Percentiles rank a stretch among this genome's conserved stretches.
phyloP scores from a whole-genome alignment of 2,888 invertebrate species.

The Ctenicera cuprea region DNA sequence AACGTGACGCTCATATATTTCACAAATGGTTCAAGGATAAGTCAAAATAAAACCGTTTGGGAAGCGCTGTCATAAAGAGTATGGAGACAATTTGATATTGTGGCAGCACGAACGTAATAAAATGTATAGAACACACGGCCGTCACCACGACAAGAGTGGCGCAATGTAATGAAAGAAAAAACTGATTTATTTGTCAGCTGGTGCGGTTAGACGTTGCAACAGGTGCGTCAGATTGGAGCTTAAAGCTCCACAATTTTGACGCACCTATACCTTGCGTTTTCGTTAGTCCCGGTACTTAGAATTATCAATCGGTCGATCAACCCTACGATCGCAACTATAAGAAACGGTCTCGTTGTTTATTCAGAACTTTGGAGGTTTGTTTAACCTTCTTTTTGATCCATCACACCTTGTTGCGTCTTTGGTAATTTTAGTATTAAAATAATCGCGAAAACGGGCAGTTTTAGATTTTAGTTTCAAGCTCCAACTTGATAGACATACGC shows the following conservation, averaged over 20 bases:
- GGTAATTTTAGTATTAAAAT: too few relatives aligned
- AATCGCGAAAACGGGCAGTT: too few relatives aligned
- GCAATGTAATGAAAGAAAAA: conserved; percentile 65
- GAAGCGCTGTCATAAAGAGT: conserved; percentile 48
- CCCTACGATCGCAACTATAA: neutral
- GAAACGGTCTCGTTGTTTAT: too few relatives aligned
- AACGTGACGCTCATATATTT: conserved; percentile 25
- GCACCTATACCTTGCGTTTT: conserved; percentile 34
- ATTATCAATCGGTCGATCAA: conserved; percentile 12
- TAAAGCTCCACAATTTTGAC: conserved; percentile 61
- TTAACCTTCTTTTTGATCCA: too few relatives aligned
- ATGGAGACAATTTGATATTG: conserved; percentile 57
- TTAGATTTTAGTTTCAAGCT: too few relatives aligned
- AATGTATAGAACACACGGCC: conserved; percentile 58
- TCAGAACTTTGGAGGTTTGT: too few relatives aligned
- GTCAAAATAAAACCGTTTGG: conserved; percentile 32
- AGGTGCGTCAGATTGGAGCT: conserved; percentile 65
- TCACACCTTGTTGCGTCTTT: too few relatives aligned
- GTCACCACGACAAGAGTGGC: conserved; percentile 59
- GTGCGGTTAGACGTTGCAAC: conserved; percentile 66
- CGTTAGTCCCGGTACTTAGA: conserved; percentile 22
- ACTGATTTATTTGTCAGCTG: conserved; percentile 67
- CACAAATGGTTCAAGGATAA: neutral
- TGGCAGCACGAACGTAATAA: conserved; percentile 59
- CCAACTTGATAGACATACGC: too few relatives aligned